phyloP scores from a whole-genome alignment of 2,113 vertebrate genomes.

The Triplophysa tibetana region DNA sequence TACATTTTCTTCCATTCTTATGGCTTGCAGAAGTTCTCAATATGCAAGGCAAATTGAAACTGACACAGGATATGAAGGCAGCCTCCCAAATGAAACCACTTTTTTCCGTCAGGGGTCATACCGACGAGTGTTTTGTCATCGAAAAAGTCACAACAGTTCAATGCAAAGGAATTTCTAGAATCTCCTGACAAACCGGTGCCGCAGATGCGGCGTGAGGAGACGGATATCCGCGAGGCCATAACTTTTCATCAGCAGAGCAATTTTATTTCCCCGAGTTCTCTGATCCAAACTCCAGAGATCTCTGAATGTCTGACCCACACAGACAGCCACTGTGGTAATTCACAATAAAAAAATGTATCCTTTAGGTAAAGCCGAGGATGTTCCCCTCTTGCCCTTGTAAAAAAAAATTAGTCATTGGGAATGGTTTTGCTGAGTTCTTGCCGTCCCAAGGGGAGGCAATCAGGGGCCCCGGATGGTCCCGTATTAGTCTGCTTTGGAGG shows the following conservation, averaged over 20 bases:
- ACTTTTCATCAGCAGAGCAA: slow-evolving; percentile 56
- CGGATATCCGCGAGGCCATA: slow-evolving; percentile 43
- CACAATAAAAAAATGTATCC: slow-evolving; percentile 54
- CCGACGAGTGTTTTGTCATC: slow-evolving; percentile 49
- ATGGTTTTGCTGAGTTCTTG: slow-evolving; percentile 47
- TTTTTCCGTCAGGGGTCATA: slow-evolving; percentile 47
- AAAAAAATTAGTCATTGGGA: slow-evolving; percentile 60
- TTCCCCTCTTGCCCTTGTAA: slow-evolving; percentile 47
- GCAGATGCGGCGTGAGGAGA: slow-evolving; percentile 25
- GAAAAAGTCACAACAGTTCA: slow-evolving; percentile 56
- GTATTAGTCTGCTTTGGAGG: slow-evolving; percentile 62
- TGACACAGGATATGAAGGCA: slow-evolving; percentile 54
- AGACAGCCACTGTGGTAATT: slow-evolving; percentile 55
- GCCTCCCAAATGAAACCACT: slow-evolving; percentile 50
- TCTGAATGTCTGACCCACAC: slow-evolving; percentile 44
- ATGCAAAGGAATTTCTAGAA: slow-evolving; percentile 36
- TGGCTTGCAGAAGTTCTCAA: slow-evolving; percentile 49
- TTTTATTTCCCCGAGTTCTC: slow-evolving; percentile 51
- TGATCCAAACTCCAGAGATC: slow-evolving; percentile 51
- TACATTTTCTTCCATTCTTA: slow-evolving; percentile 61
- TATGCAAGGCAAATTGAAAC: slow-evolving; percentile 61
- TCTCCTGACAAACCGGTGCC: slow-evolving; percentile 47
- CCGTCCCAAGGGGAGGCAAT: slow-evolving; percentile 66
- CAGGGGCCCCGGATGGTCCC: slow-evolving; percentile 64
- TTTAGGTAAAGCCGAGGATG: slow-evolving; percentile 23